Conservation (phyloP, 2,113 vertebrate genomes). For the Oenanthe melanoleuca region DNA sequence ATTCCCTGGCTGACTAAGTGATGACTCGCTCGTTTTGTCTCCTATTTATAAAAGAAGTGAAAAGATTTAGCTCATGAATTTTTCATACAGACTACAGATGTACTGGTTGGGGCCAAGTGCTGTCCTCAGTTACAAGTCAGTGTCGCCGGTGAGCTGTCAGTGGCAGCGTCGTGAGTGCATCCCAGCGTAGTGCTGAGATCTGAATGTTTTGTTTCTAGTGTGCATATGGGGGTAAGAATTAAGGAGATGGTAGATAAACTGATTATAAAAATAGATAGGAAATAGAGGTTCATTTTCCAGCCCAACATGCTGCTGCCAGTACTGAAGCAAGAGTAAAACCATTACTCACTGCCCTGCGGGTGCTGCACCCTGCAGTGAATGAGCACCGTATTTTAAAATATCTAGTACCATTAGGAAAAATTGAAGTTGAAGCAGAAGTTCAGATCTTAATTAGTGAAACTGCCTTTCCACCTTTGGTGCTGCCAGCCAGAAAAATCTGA, state of each 20-base stretch:
- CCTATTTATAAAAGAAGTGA: conserved; percentile 17
- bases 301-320: conserved; percentile 61
- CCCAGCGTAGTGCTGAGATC: background rate
- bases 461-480: background rate
- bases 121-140: background rate
- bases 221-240: background rate
- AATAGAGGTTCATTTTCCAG: conserved; percentile 51
- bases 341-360: conserved; percentile 65
- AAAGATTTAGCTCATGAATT: conserved; percentile 33
- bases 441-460: conserved; percentile 53
- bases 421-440: conserved; percentile 8
- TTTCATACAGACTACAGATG: background rate
- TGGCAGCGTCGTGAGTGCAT: background rate
- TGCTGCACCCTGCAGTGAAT: conserved; percentile 37
- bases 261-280: conserved; percentile 61
- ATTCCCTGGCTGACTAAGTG: background rate
- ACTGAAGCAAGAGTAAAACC: conserved; percentile 43
- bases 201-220: conserved; percentile 14
- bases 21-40: background rate
- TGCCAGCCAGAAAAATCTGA: conserved; percentile 7
- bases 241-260: conserved; percentile 44
- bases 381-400: conserved; percentile 42
- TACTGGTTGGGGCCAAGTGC: background rate
- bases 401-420: conserved; percentile 24
- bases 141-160: background rate